phyloP scores from a whole-genome alignment of 2,113 vertebrate species.

The Solea solea region DNA sequence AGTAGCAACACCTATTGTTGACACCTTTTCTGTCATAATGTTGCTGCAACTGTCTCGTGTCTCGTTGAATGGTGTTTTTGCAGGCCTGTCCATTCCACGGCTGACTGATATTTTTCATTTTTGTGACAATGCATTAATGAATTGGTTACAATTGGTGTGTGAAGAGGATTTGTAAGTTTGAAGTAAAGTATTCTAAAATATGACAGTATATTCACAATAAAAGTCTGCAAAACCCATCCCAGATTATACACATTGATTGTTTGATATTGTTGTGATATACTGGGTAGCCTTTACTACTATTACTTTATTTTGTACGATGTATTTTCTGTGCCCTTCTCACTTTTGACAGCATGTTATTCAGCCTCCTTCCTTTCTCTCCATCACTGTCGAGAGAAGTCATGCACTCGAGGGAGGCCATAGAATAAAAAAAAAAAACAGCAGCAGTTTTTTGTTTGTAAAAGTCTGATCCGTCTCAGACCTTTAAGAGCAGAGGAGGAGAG shows the following conservation, averaged over 20 bases:
- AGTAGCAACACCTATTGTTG: too few relatives aligned
- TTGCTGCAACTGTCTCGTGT: too few relatives aligned
- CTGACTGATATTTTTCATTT: too few relatives aligned
- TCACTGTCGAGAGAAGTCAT: conserved; percentile 43
- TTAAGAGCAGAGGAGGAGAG: background rate
- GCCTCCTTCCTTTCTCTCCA: conserved; percentile 33
- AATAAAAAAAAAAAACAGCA: conserved; percentile 37
- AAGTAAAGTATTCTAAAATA: too few relatives aligned
- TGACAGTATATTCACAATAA: too few relatives aligned
- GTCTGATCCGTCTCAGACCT: conserved; percentile 19
- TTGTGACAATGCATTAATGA: too few relatives aligned
- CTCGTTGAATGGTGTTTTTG: too few relatives aligned
- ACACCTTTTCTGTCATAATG: too few relatives aligned
- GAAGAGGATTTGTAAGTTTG: too few relatives aligned
- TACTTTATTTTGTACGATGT: background rate
- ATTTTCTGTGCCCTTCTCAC: conserved; percentile 5
- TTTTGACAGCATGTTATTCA: conserved; percentile 40
- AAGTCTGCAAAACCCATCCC: background rate
- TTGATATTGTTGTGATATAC: background rate
- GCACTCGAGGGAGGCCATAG: conserved; percentile 13
- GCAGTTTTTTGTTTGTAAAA: conserved; percentile 5
- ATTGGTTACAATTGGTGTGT: too few relatives aligned
- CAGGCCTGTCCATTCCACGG: too few relatives aligned
- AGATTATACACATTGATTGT: rapidly evolving
- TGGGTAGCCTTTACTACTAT: background rate